Evolutionary conservation across 2,113 vertebrate genomes (phyloP), one percentile per base, ranked within the genome.

Genomic region (Paracanthobrama guichenoti): DNA sequence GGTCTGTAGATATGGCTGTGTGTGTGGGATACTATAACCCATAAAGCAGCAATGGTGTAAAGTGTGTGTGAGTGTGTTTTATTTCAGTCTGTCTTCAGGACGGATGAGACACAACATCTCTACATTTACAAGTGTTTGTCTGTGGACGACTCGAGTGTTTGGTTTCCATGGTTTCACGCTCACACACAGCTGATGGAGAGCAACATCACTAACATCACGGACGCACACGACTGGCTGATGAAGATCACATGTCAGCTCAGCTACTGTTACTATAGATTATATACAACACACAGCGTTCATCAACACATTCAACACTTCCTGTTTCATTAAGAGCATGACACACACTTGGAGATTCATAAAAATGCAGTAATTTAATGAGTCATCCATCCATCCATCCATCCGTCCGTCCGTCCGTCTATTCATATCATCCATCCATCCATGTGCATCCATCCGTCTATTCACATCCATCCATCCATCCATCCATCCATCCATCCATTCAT

Each of bases 161-260:
- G 93, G 94, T 94, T 95, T 92, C 93, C 92, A 94, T 94, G 92
- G 94, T 90, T 91, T 91, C 91, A 89, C 87, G 86, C 90, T 89
- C 93, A 88, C 89, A 91, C 91, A 92, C 92, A 91, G 92, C 91
- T 91, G 90, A 93, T 90, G 92, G 88, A 86, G 86, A 90, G 26
- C 85, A 83, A 35, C 39, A 60, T 39, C 26, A 62, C 69, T 28
- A 14, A 75, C 24, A 57, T 57, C 55, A 3, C 55, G 22, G 20
- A 64, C 35, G 3, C 60, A 81, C 69, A 75, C 77, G 57, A 71
- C 69, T 44, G 35, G 6, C 22, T 72, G 48, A 76, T 76, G 28
- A 31, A 57, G 18, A 50, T 57, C 50, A 39, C 22, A n/a, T 77
- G 31, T 39, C 53, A 7, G 53, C 20, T 42, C 28, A n/a, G 20